Evolutionary conservation across 2,797 vertebrate genomes (phyloP).

Genomic region (Phoxinus dragarum): DNA sequence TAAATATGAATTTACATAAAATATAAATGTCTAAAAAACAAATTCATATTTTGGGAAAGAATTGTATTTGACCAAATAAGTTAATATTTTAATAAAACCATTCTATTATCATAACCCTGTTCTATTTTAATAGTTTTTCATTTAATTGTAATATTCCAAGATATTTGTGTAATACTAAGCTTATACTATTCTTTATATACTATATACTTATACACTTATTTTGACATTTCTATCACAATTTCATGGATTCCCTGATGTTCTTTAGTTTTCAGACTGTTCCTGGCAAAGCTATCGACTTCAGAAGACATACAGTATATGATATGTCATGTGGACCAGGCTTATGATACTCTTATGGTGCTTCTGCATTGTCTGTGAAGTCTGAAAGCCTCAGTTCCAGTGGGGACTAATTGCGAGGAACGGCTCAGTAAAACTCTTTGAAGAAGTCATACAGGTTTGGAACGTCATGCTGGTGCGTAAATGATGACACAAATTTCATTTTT

Average conservation of each 20-base stretch:
- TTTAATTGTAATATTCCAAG: too few species aligned
- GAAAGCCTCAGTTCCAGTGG: slow-evolving; percentile 72
- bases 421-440: not conserved
- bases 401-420: not conserved
- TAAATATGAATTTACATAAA: not conserved
- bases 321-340: not conserved
- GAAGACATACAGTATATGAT: not conserved
- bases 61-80: too few species aligned
- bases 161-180: too few species aligned
- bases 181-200: too few species aligned
- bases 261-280: slow-evolving; percentile 4
- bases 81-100: too few species aligned
- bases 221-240: not conserved
- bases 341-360: not conserved
- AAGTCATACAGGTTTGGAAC: not conserved
- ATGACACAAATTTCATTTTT: slow-evolving; percentile 4
- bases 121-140: too few species aligned
- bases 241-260: slow-evolving; percentile 1
- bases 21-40: not conserved
- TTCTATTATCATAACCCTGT: too few species aligned
- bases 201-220: not conserved
- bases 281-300: not conserved
- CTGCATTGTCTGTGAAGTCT: slow-evolving; percentile 91
- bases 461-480: not conserved
- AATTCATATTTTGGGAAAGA: too few species aligned